A percentile compares a stretch with the other conserved stretches of the same genome.
These are phyloP conservation scores for Euthynnus affinis DNA, from an alignment of 2,797 vertebrate species.

Conservation along the genomic window DNA sequence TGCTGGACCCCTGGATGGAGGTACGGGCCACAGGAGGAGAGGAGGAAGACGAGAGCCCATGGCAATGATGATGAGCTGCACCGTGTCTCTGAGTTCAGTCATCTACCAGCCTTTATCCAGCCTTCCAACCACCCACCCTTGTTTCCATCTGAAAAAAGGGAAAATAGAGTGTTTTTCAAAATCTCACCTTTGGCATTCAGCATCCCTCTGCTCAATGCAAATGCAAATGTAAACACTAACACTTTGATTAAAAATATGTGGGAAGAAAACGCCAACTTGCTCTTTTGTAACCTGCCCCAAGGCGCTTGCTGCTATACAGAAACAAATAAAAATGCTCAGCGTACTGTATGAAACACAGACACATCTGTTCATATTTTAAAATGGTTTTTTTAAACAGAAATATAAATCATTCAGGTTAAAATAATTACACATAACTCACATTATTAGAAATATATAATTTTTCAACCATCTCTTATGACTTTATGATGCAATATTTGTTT, in stretches of 20 bases:
- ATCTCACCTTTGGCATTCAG: constrained; percentile 84
- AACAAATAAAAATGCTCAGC: constrained; percentile 74
- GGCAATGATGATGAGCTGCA: constrained; percentile 83
- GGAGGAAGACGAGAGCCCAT: constrained; percentile 78
- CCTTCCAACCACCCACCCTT: constrained; percentile 81
- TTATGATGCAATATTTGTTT: neutral
- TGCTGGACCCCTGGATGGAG: constrained; percentile 80
- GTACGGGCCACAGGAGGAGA: constrained; percentile 79
- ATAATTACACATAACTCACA: constrained; percentile 14
- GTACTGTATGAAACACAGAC: constrained; percentile 59
- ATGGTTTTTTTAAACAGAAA: constrained; percentile 35
- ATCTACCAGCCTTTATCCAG: constrained; percentile 82
- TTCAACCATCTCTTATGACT: neutral
- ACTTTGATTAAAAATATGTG: constrained; percentile 86
- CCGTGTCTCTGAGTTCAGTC: constrained; percentile 82
- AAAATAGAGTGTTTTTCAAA: constrained; percentile 79
- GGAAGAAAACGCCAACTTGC: constrained; percentile 83
- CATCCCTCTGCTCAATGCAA: constrained; percentile 83
- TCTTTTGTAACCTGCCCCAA: constrained; percentile 82
- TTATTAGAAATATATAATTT: constrained; percentile 9
- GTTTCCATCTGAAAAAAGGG: constrained; percentile 79
- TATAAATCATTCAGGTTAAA: constrained; percentile 46
- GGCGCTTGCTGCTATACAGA: constrained; percentile 72
- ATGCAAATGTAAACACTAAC: constrained; percentile 85
- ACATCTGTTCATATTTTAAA: constrained; percentile 48